A percentile compares a stretch with the other conserved stretches of the same genome.
Conservation (phyloP, 2,113 vertebrate species). For the Nesoenas mayeri region DNA sequence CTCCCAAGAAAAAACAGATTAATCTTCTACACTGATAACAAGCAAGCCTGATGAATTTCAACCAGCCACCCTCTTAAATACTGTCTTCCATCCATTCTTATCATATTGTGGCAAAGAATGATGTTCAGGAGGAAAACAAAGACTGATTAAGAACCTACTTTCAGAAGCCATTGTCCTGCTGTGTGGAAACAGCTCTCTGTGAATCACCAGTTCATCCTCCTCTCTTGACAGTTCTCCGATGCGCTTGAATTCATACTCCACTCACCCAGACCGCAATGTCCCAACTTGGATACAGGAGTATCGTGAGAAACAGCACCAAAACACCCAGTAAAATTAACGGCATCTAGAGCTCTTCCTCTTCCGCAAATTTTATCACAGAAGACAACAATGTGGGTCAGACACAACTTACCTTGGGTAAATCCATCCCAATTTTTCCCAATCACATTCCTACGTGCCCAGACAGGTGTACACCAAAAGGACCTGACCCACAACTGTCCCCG, state of each 20-base stretch:
- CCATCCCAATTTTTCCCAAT: neutral
- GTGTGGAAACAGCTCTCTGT: neutral
- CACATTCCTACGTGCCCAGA: neutral
- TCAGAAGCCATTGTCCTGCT: neutral
- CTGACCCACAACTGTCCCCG: rapidly evolving
- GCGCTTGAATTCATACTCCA: neutral
- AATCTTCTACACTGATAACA: neutral
- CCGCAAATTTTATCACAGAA: conserved; percentile 1
- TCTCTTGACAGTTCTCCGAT: conserved; percentile 13
- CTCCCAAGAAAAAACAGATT: neutral
- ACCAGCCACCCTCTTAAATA: neutral
- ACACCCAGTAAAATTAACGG: neutral
- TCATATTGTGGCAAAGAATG: neutral
- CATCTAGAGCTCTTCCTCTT: neutral
- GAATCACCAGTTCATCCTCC: neutral
- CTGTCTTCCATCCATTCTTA: neutral
- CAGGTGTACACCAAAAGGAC: neutral
- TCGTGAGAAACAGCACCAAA: neutral
- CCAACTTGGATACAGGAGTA: neutral
- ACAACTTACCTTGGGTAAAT: neutral
- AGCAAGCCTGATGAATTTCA: neutral
- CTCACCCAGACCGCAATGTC: neutral
- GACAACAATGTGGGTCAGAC: neutral
- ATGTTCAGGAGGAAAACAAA: neutral
- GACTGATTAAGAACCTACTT: conserved; percentile 26